Evolutionary conservation across 2,113 vertebrate species (phyloP).

Genomic region (Otis tarda): DNA sequence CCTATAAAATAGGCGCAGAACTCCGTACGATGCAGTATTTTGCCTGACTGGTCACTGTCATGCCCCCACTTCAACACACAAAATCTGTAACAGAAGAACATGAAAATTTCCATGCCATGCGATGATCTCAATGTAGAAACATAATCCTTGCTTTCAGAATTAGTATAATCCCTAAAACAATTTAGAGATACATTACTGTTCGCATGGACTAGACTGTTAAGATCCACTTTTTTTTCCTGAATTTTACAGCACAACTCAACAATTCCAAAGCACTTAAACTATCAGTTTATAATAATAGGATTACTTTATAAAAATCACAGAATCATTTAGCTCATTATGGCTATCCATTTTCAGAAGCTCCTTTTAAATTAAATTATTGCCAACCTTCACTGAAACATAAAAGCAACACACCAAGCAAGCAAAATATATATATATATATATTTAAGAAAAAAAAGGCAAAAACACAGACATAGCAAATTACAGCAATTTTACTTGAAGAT

Average conservation of each 20-base stretch:
- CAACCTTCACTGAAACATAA: neutral
- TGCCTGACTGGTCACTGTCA: neutral
- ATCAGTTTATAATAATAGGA: neutral
- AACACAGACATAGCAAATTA: neutral
- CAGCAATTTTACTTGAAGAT: neutral
- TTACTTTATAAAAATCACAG: neutral
- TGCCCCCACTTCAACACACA: neutral
- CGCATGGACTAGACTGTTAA: neutral
- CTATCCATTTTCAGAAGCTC: neutral
- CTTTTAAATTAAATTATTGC: neutral
- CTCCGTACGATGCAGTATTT: neutral
- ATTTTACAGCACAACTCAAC: neutral
- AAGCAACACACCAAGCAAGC: neutral
- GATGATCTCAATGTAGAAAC: neutral
- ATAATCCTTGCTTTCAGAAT: constrained; percentile 7
- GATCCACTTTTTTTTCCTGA: neutral
- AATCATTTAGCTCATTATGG: neutral
- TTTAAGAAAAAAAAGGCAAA: neutral
- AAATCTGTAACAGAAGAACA: neutral
- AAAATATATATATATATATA: no score
- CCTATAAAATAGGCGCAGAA: neutral
- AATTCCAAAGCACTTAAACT: constrained; percentile 1
- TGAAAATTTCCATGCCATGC: neutral
- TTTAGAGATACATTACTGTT: neutral
- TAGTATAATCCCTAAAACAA: neutral